Conservation (phyloP, 2,888 invertebrate genomes). For the Volucella inanis region DNA sequence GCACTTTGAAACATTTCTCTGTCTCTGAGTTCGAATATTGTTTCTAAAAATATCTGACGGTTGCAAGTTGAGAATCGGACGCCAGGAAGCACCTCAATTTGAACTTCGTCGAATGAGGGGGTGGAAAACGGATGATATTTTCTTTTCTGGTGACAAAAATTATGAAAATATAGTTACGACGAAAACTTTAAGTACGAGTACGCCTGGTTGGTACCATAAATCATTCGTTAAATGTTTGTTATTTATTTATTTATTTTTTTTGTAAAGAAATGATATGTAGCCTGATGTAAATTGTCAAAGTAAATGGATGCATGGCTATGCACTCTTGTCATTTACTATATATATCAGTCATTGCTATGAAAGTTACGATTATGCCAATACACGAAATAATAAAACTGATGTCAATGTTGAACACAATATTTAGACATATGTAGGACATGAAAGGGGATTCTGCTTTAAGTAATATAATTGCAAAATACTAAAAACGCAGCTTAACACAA, state of each 20-base stretch:
- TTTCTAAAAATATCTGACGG: constrained; percentile 47
- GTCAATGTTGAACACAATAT: constrained; percentile 41
- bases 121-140: not conserved
- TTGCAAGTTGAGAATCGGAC: constrained; percentile 23
- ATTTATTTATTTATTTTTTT: not conserved
- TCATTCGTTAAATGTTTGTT: constrained; percentile 3
- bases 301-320: constrained; percentile 9
- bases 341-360: constrained; percentile 25
- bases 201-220: constrained; percentile 22
- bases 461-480: constrained; percentile 45
- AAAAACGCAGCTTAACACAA: constrained; percentile 22
- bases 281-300: not conserved
- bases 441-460: constrained; percentile 26
- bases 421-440: constrained; percentile 39
- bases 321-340: constrained; percentile 53
- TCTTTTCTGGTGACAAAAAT: constrained; percentile 3
- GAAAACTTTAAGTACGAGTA: not conserved
- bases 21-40: constrained; percentile 6
- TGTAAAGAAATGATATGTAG: not conserved
- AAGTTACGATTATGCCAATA: constrained; percentile 14
- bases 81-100: constrained; percentile 19
- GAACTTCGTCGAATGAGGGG: constrained; percentile 9
- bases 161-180: constrained; percentile 21
- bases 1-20: constrained; percentile 8
- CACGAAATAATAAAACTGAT: constrained; percentile 15